Base-by-base conservation (phyloP, 92 coral and sea anemone genomes). In the Porites evermanni region DNA sequence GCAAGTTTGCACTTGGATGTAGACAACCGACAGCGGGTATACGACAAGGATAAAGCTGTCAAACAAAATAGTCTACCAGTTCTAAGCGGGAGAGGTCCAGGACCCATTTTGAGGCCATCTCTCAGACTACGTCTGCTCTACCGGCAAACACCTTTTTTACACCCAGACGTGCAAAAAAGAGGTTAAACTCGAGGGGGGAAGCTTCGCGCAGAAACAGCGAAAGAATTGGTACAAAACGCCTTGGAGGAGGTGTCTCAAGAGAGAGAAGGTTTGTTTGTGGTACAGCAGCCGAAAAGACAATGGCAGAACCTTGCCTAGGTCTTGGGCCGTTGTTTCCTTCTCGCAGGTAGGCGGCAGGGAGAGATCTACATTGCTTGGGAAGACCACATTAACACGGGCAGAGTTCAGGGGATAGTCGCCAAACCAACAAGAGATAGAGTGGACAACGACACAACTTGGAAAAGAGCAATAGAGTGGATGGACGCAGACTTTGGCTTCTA, bases 1-100 rank as follows among this genome's bases (percentile, higher is more conserved):
- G 77, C 87, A 81, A n/a, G 91, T 88, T 3, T 88, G 78, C 64
- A 73, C 91, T 12, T 80, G 86, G 86, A 23, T 87, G 2, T 50
- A 47, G 7, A 77, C 61, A 8, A 56, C 71, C 8, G 18, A 23
- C 29, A 79, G 13, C 1, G 83, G 72, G 9, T 64, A 67, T 68
- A 67, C 83, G 16, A 38, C 51, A 12, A 76, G 86, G 1, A 81
- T 79, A 5, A 88, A 81, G 75, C 13, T 88, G 59, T 81, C 81
- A 83, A 88, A 81, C 81, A 81, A 81, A 67, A 11, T 88, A 18
- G 91, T 88, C 7, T 88, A 86, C n/a, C 74, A 81, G 77, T 88
- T 81, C 81, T 83, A 88, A 47, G 81, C 81, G 9, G 86, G 75
- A 20, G 86, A 79, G 51, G 70, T 88, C 52, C 79, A 73, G 3